Base-by-base conservation (phyloP, 1,140 invertebrate species). In the Drosophila santomea region DNA sequence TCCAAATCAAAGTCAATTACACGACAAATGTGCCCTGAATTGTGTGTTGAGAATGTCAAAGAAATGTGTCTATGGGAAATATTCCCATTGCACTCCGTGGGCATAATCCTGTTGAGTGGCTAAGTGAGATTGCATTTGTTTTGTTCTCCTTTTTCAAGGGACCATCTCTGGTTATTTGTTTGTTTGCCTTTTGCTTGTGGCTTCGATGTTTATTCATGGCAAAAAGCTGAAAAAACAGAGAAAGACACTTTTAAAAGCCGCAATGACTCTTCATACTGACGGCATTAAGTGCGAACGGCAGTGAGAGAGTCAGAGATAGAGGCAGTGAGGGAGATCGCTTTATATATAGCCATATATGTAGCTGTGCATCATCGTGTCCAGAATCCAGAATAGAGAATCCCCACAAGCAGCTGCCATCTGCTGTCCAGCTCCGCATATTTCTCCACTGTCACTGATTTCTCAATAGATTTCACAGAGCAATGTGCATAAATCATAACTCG, bases 361-460 rank as follows among this genome's bases (percentile, higher is more conserved):
- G 64, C 60, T 35, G 74, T 74, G 72, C 72, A 74, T 74, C 71
- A 74, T 50, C 52, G 67, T 71, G 68, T 71, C 51, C 66, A 71
- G 67, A 71, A 57, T 17, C 20, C 14, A 25, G 47, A 48, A 62
- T 57, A 38, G 55, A 32, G 41, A 64, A 68, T 68, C 60, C 67
- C 71, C 73, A 75, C 71, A 75, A 75, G 73, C 59, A 55, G 74
- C 72, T 75, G 74, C 61, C 72, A 67, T 56, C 66, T 73, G 67
- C 57, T 51, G 57, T 50, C 56, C 41, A 50, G 59, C 68, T 74
- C 35, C 73, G 78, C 74, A 86, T 78, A 86, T 86, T 82, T 86
- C 73, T 61, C 74, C 75, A 74, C 71, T 88, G 83, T 86, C 83
- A 88, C 75, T 88, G 83, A 86, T 86, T 86, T 86, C 83, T 86